Conservation (phyloP, 2,888 invertebrate species). For the Anoncus sp. region DNA sequence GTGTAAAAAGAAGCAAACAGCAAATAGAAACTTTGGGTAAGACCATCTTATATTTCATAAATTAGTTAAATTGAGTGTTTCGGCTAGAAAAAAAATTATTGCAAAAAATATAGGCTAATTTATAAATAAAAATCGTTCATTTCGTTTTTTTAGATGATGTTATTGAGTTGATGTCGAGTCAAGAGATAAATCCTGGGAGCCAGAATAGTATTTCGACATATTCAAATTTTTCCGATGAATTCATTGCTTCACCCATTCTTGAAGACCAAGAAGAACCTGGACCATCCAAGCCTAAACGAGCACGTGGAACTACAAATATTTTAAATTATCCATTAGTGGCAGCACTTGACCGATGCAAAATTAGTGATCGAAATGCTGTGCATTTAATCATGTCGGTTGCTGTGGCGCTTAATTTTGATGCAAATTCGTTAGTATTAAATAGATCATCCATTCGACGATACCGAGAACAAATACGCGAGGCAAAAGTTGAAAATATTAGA, state of each 20-base stretch:
- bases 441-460: slow-evolving; percentile 39
- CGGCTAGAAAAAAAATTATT: not conserved
- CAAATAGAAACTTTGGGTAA: not conserved
- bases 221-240: slow-evolving; percentile 28
- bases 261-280: slow-evolving; percentile 17
- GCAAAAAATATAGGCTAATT: slow-evolving; percentile 24
- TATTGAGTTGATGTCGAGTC: slow-evolving; percentile 35
- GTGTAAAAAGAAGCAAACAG: not conserved
- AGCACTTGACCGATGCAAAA: slow-evolving; percentile 38
- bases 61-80: not conserved
- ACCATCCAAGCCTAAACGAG: slow-evolving; percentile 28
- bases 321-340: slow-evolving; percentile 39
- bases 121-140: slow-evolving; percentile 26
- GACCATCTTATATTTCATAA: not conserved
- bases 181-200: slow-evolving; percentile 35
- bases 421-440: slow-evolving; percentile 39
- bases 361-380: slow-evolving; percentile 42
- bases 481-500: slow-evolving; percentile 34
- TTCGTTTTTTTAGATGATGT: slow-evolving; percentile 26
- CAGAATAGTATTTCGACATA: slow-evolving; percentile 16
- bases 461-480: slow-evolving; percentile 36
- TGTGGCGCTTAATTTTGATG: slow-evolving; percentile 21
- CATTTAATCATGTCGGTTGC: slow-evolving; percentile 28
- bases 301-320: slow-evolving; percentile 43
- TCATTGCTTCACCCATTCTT: slow-evolving; percentile 7